A percentile compares a stretch with the other conserved stretches of the same genome.
phyloP scores from a whole-genome alignment of 2,888 invertebrate species.

The Malthinus flaveolus region DNA sequence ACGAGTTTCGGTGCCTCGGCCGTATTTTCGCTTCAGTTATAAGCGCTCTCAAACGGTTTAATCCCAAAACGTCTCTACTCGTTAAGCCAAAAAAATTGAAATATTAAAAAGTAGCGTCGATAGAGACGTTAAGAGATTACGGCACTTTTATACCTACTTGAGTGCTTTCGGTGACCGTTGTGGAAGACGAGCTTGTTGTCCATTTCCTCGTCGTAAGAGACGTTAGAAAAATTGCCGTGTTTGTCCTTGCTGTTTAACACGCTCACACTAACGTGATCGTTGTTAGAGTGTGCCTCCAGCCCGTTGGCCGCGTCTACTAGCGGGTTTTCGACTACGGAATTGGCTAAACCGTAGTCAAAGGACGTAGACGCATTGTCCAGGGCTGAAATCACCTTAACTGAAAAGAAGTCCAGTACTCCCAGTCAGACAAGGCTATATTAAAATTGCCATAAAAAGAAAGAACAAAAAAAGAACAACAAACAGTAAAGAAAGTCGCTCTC shows the following conservation, averaged over 20 bases:
- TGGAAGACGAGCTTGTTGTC: slow-evolving; percentile 44
- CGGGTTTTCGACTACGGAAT: slow-evolving; percentile 63
- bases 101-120: background rate
- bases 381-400: slow-evolving; percentile 65
- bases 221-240: slow-evolving; percentile 41
- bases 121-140: slow-evolving; percentile 15
- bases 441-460: slow-evolving; percentile 25
- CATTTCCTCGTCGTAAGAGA: slow-evolving; percentile 50
- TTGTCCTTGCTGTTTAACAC: slow-evolving; percentile 53
- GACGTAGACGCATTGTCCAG: slow-evolving; percentile 60
- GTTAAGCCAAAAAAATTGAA: slow-evolving; percentile 1
- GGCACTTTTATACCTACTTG: slow-evolving; percentile 50
- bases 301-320: slow-evolving; percentile 61
- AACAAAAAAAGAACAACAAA: slow-evolving; percentile 26
- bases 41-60: slow-evolving; percentile 32
- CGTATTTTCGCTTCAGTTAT: slow-evolving; percentile 27
- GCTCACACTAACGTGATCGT: slow-evolving; percentile 53
- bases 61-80: slow-evolving; percentile 32
- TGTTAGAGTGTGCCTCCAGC: slow-evolving; percentile 56
- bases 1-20: slow-evolving; percentile 32
- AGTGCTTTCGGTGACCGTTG: slow-evolving; percentile 46
- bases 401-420: slow-evolving; percentile 52
- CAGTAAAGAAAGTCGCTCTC: slow-evolving; percentile 42
- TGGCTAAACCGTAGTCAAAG: slow-evolving; percentile 58
- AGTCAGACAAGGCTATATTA: slow-evolving; percentile 37